A percentile compares a stretch with the other conserved stretches of the same genome.
phyloP scores from a whole-genome alignment of 2,797 vertebrate species.

The Myripristis murdjan region DNA sequence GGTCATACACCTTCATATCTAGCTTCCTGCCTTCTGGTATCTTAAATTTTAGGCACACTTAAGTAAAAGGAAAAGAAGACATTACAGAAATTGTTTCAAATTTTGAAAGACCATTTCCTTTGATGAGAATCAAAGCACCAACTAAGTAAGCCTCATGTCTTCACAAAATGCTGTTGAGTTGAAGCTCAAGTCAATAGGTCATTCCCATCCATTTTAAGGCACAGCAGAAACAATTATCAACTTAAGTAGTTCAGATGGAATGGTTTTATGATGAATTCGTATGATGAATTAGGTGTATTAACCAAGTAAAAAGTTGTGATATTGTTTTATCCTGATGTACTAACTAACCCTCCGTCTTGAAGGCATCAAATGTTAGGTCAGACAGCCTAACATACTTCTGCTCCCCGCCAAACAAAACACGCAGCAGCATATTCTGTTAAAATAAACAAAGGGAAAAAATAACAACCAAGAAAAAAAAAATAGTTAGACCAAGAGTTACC shows the following conservation, averaged over 20 bases:
- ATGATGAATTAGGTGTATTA: too few species aligned
- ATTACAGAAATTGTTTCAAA: neutral
- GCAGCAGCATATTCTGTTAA: too few species aligned
- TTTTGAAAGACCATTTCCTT: neutral
- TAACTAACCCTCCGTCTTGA: constrained; percentile 37
- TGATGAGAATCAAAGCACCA: neutral
- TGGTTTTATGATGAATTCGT: neutral
- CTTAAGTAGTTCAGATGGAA: neutral
- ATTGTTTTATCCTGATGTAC: too few species aligned
- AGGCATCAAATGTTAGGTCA: constrained; percentile 32
- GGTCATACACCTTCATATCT: constrained; percentile 41
- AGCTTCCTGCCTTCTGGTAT: constrained; percentile 30
- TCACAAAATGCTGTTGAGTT: constrained; percentile 11
- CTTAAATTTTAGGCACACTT: constrained; percentile 36
- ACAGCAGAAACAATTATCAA: constrained; percentile 4
- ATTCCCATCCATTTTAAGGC: neutral
- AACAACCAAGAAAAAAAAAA: constrained; percentile 7
- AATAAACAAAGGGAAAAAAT: too few species aligned
- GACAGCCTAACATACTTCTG: too few species aligned
- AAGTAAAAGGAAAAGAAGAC: constrained; percentile 11
- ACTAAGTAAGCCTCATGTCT: neutral
- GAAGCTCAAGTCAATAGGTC: constrained; percentile 6
- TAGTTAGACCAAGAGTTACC: constrained; percentile 1
- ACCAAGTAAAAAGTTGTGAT: too few species aligned
- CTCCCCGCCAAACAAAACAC: too few species aligned